Base-by-base conservation (phyloP, 2,888 invertebrate species). In the Syritta pipiens region DNA sequence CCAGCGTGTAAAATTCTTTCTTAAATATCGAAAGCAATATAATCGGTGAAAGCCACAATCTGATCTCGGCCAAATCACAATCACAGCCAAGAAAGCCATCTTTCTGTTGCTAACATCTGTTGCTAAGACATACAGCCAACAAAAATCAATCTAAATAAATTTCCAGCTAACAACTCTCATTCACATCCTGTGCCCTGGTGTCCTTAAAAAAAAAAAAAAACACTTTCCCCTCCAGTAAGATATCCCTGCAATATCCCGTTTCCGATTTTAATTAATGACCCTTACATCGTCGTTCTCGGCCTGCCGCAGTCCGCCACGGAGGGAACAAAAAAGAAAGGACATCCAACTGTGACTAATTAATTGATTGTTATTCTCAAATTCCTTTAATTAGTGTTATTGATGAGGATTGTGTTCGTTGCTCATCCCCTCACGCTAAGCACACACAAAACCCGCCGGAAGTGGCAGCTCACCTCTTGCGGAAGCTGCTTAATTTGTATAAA, bases 351-450 rank as follows among this genome's bases (percentile, higher is more conserved):
- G 59, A 51, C 69, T 69, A 69, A 69, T 65, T 65, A 65, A 59
- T 72, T 63, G 63, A 63, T 57, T 55, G 72, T 62, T 71, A 32
- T 48, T 62, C 37, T 28, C 46, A 60, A 68, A 48, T 53, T 68
- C 55, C 35, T 49, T 42, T 35, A 62, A 75, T 55, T 60, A 60
- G 26, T 26, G 53, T 67, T 57, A 74, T 74, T 74, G 74, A 67
- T 74, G 67, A 55, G 46, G n/a, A 42, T 62, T 9, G 10, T 37
- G 12, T 30, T 7, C 48, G 1, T 14, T 24, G 30, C 28, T 48
- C 62, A 53, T 57, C 48, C 24, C 24, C 48, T 19, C 69, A 76
- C 30, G 69, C 76, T 42, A 71, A 53, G 10, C 46, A 62, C 46
- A 68, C 60, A 32, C 19, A 51, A 26, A 12, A 69, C 28, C 42